Evolutionary conservation across 2,888 invertebrate species (phyloP), one percentile per base, ranked within the genome.

Genomic region (Griposia aprilina): DNA sequence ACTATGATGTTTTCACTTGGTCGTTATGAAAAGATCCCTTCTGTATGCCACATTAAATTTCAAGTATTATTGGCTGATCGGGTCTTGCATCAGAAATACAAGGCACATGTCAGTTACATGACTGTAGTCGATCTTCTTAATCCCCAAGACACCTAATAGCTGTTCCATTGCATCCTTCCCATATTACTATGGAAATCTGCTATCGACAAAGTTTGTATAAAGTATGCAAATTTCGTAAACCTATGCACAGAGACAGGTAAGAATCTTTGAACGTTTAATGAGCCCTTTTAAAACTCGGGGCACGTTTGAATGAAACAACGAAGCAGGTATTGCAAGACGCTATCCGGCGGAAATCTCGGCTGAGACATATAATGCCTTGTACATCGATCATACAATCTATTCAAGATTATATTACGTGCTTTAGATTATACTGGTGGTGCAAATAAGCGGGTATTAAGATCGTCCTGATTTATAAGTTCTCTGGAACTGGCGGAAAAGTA

Each of bases 301-400:
- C 95, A 95, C 95, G 95, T 90, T 90, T 88, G 88, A 92, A 91
- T 93, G 90, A 92, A 91, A 92, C 91, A 91, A 92, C 92, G 88
- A 91, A 90, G 90, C 92, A 88, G 91, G 90, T 89, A 92, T 92
- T 84, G 91, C 90, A 88, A 93, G 93, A 92, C 79, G 70, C 92
- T 94, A 93, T 94, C 94, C 95, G 94, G 89, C 94, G 96, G 95
- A 95, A 92, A 93, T 91, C 85, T 90, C 89, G 85, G 88, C 90
- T 91, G 90, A 91, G 91, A 92, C 90, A 91, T 89, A 89, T 90
- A 89, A 89, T 89, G 87, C 81, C 81, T 74, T 87, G 89, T 86
- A 86, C 84, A 85, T 88, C 81, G 80, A 88, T 88, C 84, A 90
- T 11, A 20, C 36, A 57, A 41, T 69, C 55, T 68, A 57, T 90